phyloP scores from a whole-genome alignment of 2,888 invertebrate genomes.

The Neria commutata region DNA sequence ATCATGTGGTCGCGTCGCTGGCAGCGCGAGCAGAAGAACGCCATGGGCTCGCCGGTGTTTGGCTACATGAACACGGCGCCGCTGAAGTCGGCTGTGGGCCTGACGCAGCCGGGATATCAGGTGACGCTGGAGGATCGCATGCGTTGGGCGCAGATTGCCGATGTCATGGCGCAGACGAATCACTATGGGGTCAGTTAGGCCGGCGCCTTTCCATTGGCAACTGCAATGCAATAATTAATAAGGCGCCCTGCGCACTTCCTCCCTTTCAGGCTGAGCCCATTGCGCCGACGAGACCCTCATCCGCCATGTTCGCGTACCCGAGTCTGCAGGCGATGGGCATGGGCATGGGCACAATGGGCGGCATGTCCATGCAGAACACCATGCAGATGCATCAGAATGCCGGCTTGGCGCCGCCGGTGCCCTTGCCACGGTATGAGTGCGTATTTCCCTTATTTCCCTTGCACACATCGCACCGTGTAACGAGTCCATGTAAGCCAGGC shows the following conservation, averaged over 20 bases:
- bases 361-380: slow-evolving; percentile 63
- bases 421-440: slow-evolving; percentile 69
- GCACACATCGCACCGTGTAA: neutral
- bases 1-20: slow-evolving; percentile 93
- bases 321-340: slow-evolving; percentile 63
- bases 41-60: slow-evolving; percentile 81
- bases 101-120: slow-evolving; percentile 78
- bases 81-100: slow-evolving; percentile 67
- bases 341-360: slow-evolving; percentile 52
- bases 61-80: slow-evolving; percentile 83
- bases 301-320: slow-evolving; percentile 84
- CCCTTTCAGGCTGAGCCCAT: slow-evolving; percentile 72
- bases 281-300: slow-evolving; percentile 77
- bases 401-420: slow-evolving; percentile 71
- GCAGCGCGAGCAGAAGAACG: slow-evolving; percentile 86
- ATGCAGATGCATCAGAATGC: slow-evolving; percentile 61
- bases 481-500: too few relatives aligned
- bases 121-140: slow-evolving; percentile 80
- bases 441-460: slow-evolving; percentile 12
- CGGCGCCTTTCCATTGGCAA: neutral
- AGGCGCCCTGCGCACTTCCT: neutral
- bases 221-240: neutral
- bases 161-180: slow-evolving; percentile 85
- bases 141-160: slow-evolving; percentile 88
- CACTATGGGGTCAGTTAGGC: slow-evolving; percentile 76